Evolutionary conservation across 2,888 invertebrate species (phyloP).

Genomic region (Nephrotoma flavescens): DNA sequence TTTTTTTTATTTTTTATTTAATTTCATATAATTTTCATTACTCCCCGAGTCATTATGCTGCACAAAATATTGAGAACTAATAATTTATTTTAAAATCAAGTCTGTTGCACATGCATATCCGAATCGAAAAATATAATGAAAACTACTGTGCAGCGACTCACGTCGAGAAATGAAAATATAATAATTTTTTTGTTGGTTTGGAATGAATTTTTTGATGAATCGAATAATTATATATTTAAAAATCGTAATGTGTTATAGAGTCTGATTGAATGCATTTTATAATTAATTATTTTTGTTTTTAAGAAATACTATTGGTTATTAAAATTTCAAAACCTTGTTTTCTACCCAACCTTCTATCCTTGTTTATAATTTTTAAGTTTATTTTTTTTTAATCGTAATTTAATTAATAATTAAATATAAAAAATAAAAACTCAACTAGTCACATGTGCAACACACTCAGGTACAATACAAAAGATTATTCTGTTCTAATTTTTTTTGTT

Average conservation of each 20-base stretch:
- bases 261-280: neutral
- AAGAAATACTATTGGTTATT: neutral
- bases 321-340: neutral
- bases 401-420: neutral
- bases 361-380: neutral
- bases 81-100: neutral
- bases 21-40: neutral
- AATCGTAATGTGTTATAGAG: neutral
- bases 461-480: constrained; percentile 17
- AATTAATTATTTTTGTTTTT: neutral
- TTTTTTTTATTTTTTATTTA: neutral
- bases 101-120: neutral
- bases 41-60: neutral
- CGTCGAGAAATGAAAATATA: neutral
- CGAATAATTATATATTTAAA: neutral
- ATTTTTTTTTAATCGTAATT: neutral
- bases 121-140: neutral
- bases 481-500: constrained; percentile 7
- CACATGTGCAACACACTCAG: constrained; percentile 21
- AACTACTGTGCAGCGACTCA: neutral
- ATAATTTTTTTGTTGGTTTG: neutral
- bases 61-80: neutral
- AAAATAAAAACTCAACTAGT: constrained; percentile 18
- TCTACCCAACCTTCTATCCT: neutral
- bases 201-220: neutral